Evolutionary conservation across 2,113 vertebrate species (phyloP).

Genomic region (Diphyllodes magnificus): DNA sequence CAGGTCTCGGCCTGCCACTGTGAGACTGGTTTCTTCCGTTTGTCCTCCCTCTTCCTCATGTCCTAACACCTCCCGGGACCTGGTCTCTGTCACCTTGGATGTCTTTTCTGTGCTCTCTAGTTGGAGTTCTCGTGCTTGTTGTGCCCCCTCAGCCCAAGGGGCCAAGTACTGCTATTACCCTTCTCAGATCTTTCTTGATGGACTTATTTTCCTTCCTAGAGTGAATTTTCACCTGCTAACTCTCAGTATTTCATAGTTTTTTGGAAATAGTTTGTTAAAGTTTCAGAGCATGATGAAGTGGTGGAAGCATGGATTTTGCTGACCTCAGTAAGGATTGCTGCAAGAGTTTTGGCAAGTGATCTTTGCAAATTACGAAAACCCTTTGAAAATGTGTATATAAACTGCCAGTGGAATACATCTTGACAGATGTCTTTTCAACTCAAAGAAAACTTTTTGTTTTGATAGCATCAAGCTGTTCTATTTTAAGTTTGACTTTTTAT

Average conservation of each 20-base stretch:
- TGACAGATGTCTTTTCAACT: neutral
- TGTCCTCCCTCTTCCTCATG: neutral
- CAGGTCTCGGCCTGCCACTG: neutral
- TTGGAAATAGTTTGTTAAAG: neutral
- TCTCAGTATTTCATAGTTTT: neutral
- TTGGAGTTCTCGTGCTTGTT: neutral
- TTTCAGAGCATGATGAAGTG: neutral
- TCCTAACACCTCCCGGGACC: neutral
- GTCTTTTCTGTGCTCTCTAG: neutral
- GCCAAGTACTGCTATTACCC: neutral
- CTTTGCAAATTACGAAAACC: neutral
- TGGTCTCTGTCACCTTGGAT: neutral
- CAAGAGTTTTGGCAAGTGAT: neutral
- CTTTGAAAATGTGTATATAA: neutral
- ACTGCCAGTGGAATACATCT: neutral
- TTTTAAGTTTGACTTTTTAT: neutral
- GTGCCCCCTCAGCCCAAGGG: accelerated
- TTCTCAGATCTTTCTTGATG: neutral
- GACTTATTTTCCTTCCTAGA: neutral
- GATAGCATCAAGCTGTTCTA: neutral
- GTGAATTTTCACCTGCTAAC: neutral
- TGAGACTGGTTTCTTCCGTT: neutral
- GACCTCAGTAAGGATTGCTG: neutral
- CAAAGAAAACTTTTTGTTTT: neutral
- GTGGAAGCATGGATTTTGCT: neutral